phyloP scores from a whole-genome alignment of 2,113 vertebrate genomes.

The Himantopus leucocephalus region DNA sequence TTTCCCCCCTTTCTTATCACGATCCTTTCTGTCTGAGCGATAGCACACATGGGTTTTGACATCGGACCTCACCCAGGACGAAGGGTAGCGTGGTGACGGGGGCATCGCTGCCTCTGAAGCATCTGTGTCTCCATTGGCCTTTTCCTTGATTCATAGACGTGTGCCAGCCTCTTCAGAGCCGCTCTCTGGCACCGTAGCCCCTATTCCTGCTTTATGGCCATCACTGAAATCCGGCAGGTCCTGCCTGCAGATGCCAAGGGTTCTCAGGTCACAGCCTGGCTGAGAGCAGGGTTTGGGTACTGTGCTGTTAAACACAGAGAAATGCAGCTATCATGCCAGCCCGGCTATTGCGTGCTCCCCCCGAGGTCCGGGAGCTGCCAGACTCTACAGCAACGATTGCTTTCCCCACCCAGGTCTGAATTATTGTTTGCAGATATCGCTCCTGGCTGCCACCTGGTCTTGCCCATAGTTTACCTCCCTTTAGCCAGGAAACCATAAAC shows the following conservation, averaged over 20 bases:
- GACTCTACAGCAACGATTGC: not conserved
- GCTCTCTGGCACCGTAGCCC: not conserved
- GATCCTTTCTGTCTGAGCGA: not conserved
- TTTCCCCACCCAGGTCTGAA: not conserved
- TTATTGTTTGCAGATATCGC: not conserved
- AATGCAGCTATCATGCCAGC: not conserved
- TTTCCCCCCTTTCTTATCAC: not conserved
- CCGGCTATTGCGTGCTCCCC: not conserved
- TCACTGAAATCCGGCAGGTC: accelerated
- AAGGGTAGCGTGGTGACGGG: accelerated
- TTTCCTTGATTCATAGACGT: accelerated
- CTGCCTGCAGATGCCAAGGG: not conserved
- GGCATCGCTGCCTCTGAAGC: not conserved
- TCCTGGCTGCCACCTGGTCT: not conserved
- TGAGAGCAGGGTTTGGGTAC: not conserved
- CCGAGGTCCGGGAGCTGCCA: not conserved
- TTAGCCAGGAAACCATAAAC: not conserved
- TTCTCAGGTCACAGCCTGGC: not conserved
- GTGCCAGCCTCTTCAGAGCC: not conserved
- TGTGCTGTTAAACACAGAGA: not conserved
- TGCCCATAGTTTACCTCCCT: not conserved
- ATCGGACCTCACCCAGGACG: not conserved
- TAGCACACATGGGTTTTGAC: not conserved
- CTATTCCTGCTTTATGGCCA: not conserved
- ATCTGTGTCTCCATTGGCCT: accelerated